phyloP scores from a whole-genome alignment of 2,797 vertebrate genomes.

The Notamacropus eugenii region DNA sequence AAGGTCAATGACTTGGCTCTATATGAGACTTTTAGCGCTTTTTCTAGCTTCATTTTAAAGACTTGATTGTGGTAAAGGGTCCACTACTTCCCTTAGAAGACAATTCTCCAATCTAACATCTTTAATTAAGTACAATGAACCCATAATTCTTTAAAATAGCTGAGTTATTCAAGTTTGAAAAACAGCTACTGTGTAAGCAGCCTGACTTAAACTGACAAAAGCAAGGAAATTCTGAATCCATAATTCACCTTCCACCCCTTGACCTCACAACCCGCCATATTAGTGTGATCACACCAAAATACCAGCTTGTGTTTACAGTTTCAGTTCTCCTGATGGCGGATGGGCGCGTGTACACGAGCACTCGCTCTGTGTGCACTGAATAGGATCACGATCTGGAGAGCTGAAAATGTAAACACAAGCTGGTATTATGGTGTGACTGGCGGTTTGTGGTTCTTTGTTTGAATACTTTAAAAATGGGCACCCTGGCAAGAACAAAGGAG shows the following conservation, averaged over 20 bases:
- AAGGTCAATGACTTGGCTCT: not conserved
- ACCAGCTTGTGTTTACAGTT: slow-evolving; percentile 91
- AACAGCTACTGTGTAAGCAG: slow-evolving; percentile 84
- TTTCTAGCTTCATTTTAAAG: slow-evolving; percentile 45
- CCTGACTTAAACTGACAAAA: slow-evolving; percentile 86
- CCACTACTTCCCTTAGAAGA: slow-evolving; percentile 55
- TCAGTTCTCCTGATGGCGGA: slow-evolving; percentile 86
- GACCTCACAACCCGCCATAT: slow-evolving; percentile 88
- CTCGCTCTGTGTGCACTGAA: slow-evolving; percentile 89
- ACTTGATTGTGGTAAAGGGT: slow-evolving; percentile 22
- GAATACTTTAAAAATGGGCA: slow-evolving; percentile 88
- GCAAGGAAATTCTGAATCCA: slow-evolving; percentile 87
- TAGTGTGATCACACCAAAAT: slow-evolving; percentile 89
- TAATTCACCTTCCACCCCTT: slow-evolving; percentile 86
- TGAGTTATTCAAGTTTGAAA: slow-evolving; percentile 80
- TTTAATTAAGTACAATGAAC: slow-evolving; percentile 76
- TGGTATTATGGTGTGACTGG: slow-evolving; percentile 89
- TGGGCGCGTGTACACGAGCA: slow-evolving; percentile 86
- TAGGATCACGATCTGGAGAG: slow-evolving; percentile 89
- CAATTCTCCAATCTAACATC: slow-evolving; percentile 49
- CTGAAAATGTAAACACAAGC: slow-evolving; percentile 90
- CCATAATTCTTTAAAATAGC: slow-evolving; percentile 79
- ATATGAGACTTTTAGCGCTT: not conserved
- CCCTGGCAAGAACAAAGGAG: slow-evolving; percentile 87
- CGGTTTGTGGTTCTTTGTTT: slow-evolving; percentile 89